Conservation (phyloP, 1,140 invertebrate species). For the Sitophilus oryzae region DNA sequence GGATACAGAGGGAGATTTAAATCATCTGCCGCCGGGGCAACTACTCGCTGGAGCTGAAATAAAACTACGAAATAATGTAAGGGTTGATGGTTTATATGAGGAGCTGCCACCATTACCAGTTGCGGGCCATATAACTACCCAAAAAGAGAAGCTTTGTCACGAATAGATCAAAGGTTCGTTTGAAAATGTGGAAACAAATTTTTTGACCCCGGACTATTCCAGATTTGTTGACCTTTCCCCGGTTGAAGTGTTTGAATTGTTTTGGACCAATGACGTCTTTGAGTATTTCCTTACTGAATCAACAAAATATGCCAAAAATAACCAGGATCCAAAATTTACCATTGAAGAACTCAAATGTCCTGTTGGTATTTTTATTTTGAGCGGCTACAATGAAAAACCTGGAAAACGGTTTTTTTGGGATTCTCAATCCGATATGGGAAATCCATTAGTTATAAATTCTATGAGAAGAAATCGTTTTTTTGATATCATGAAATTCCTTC, state of each 20-base stretch:
- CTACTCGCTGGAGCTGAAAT: constrained; percentile 2
- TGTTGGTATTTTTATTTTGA: constrained; percentile 21
- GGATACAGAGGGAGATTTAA: constrained; percentile 9
- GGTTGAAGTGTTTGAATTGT: constrained; percentile 22
- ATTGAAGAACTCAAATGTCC: constrained; percentile 16
- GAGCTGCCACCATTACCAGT: not conserved
- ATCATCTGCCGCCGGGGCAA: constrained; percentile 7
- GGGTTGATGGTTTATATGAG: not conserved
- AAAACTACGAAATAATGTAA: constrained; percentile 3
- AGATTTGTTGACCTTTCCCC: not conserved
- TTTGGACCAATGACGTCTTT: constrained; percentile 11
- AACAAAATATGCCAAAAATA: constrained; percentile 18
- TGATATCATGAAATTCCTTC: constrained; percentile 16
- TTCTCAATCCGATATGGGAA: constrained; percentile 19
- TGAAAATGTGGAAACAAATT: constrained; percentile 5
- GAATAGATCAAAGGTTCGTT: no score
- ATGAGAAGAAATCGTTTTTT: constrained; percentile 22
- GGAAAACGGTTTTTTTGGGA: constrained; percentile 21
- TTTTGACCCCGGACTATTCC: constrained; percentile 2
- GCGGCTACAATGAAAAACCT: constrained; percentile 16
- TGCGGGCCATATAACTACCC: not conserved
- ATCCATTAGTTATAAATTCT: constrained; percentile 13
- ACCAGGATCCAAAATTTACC: constrained; percentile 16
- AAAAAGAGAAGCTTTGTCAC: constrained; percentile 2
- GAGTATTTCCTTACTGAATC: constrained; percentile 17